These are phyloP conservation scores for Lerista edwardsae DNA, from an alignment of 2,797 vertebrate species.

Conservation along the genomic window DNA sequence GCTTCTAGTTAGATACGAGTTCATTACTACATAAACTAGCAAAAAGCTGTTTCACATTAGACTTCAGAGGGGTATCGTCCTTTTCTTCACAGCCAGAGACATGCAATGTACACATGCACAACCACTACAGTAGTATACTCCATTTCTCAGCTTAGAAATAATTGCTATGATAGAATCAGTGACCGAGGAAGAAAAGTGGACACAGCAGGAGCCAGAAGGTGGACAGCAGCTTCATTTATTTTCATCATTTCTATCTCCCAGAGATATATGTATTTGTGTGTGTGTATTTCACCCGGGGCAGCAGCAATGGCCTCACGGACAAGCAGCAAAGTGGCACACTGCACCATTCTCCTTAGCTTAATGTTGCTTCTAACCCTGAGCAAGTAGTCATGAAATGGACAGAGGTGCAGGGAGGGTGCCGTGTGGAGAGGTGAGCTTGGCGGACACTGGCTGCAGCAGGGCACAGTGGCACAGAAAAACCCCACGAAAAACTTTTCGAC, in stretches of 20 bases:
- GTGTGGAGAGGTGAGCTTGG: too few relatives aligned
- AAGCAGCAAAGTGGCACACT: too few relatives aligned
- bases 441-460: too few relatives aligned
- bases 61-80: not conserved
- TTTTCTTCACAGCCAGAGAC: not conserved
- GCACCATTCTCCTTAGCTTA: too few relatives aligned
- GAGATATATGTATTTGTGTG: too few relatives aligned
- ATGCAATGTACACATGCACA: not conserved
- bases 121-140: not conserved
- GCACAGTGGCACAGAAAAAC: too few relatives aligned
- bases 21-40: not conserved
- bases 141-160: not conserved
- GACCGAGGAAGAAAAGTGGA: not conserved
- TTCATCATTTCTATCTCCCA: too few relatives aligned
- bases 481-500: too few relatives aligned
- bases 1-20: not conserved
- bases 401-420: too few relatives aligned
- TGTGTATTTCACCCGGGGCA: too few relatives aligned
- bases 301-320: too few relatives aligned
- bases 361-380: not conserved
- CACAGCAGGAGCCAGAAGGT: not conserved
- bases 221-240: not conserved
- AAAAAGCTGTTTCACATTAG: not conserved
- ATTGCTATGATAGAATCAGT: not conserved
- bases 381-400: not conserved